Conservation (phyloP, 2,888 invertebrate genomes). For the Xestia rhomboidea region DNA sequence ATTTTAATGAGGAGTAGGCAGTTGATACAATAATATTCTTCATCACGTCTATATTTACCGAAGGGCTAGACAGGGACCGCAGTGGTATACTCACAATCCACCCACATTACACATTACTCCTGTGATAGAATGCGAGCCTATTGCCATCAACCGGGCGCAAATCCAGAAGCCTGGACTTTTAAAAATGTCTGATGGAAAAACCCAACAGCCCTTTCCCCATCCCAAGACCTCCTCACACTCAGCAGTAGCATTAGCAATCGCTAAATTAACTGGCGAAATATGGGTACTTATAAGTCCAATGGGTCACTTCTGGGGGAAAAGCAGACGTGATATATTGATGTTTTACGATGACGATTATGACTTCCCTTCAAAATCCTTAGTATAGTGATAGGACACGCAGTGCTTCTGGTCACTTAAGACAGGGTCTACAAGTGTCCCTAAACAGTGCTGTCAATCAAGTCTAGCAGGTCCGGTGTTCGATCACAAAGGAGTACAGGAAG, state of each 20-base stretch:
- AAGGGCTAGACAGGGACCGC: not conserved
- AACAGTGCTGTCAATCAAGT: not conserved
- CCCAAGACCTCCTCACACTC: no score
- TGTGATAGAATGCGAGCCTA: not conserved
- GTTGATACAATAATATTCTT: constrained; percentile 6
- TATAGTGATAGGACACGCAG: not conserved
- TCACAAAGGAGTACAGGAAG: not conserved
- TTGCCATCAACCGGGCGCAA: not conserved
- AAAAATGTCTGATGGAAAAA: not conserved
- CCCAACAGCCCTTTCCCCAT: not conserved
- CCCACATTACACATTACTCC: not conserved
- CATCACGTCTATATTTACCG: not conserved
- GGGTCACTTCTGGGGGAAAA: not conserved
- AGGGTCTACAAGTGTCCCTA: not conserved
- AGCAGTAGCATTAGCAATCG: not conserved
- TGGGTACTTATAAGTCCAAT: not conserved
- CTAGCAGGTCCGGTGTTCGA: not conserved
- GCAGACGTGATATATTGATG: not conserved
- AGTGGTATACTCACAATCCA: no score
- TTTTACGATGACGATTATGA: no score
- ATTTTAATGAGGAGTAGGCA: not conserved
- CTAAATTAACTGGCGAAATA: not conserved
- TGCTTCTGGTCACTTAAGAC: not conserved
- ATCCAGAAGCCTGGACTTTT: no score
- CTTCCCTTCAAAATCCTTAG: no score